phyloP scores from a whole-genome alignment of 2,113 vertebrate species.

The Bubo scandiacus region DNA sequence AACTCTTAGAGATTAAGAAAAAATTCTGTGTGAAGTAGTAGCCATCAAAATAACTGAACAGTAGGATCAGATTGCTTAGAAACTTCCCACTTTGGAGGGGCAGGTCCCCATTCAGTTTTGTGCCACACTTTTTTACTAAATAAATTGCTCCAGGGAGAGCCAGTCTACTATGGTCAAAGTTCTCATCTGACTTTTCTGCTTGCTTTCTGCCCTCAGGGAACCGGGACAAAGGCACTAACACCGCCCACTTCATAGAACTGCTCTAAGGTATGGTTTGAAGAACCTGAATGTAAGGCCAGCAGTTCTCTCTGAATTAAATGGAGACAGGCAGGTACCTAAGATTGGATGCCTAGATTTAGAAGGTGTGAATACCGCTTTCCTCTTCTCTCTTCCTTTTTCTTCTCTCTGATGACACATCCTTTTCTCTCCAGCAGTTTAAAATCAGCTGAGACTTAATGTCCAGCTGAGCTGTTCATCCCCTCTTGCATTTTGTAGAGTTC shows the following conservation, averaged over 20 bases:
- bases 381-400: background rate
- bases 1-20: background rate
- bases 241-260: background rate
- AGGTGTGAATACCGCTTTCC: background rate
- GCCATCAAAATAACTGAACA: background rate
- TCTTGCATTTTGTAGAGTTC: background rate
- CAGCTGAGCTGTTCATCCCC: background rate
- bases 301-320: background rate
- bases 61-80: background rate
- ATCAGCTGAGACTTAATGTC: background rate
- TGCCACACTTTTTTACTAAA: background rate
- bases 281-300: background rate
- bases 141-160: background rate
- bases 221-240: background rate
- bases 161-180: background rate
- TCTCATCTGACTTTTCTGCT: background rate
- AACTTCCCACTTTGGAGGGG: background rate
- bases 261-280: background rate
- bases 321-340: background rate
- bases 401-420: background rate
- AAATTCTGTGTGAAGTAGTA: background rate
- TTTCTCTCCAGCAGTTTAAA: background rate
- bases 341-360: conserved; percentile 22
- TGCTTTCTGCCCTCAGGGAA: background rate
- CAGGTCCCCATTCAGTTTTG: background rate